These are phyloP conservation scores for Hiodon alosoides DNA, from an alignment of 2,113 vertebrate species.

Conservation along the genomic window DNA sequence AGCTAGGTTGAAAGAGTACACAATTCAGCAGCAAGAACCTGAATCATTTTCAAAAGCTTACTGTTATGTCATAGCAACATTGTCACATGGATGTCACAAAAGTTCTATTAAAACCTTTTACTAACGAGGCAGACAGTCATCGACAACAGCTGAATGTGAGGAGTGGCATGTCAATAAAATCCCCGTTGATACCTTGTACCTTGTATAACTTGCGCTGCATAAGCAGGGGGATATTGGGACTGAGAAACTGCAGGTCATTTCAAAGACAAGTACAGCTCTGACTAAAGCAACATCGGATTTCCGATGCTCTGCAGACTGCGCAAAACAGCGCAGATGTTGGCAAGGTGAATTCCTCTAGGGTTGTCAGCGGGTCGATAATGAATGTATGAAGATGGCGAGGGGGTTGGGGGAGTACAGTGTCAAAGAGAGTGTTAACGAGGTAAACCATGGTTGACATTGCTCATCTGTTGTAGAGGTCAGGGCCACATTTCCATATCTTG, in stretches of 20 bases:
- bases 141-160: no score
- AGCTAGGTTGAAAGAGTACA: conserved; percentile 23
- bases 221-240: conserved; percentile 31
- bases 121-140: no score
- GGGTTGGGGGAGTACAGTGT: neutral
- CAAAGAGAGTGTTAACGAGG: neutral
- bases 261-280: neutral
- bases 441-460: conserved; percentile 40
- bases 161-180: neutral
- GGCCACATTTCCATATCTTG: conserved; percentile 35
- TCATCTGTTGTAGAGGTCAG: conserved; percentile 41
- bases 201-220: no score
- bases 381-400: conserved; percentile 16
- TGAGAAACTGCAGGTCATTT: conserved; percentile 27
- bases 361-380: conserved; percentile 34
- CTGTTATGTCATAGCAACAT: neutral
- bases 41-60: conserved; percentile 18
- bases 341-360: conserved; percentile 40
- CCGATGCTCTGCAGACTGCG: conserved; percentile 49
- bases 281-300: conserved; percentile 36
- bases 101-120: no score
- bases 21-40: conserved; percentile 17
- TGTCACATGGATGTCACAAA: no score
- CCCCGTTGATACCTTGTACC: neutral
- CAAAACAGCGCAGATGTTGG: conserved; percentile 37